Evolutionary conservation across 2,113 vertebrate species (phyloP).

Genomic region (Gopherus flavomarginatus): DNA sequence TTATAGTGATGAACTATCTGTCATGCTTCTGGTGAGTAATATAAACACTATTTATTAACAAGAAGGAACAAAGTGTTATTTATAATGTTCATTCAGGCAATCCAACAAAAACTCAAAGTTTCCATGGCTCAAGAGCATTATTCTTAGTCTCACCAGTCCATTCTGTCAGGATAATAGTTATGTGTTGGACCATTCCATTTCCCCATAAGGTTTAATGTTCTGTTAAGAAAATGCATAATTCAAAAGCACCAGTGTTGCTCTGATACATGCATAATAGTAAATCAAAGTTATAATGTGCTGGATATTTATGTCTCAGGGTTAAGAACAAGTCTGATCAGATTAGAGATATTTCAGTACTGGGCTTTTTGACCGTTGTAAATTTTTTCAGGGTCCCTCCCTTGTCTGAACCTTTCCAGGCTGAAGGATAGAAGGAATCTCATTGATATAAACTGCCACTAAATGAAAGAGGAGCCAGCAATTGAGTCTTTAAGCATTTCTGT

Average conservation of each 20-base stretch:
- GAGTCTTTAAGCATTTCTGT: conserved; percentile 30
- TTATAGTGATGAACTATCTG: conserved; percentile 60
- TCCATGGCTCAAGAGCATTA: conserved; percentile 59
- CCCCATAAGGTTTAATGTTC: conserved; percentile 66
- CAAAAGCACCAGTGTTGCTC: conserved; percentile 57
- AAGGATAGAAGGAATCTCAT: conserved; percentile 18
- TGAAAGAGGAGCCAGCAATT: background rate
- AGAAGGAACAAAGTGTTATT: conserved; percentile 74
- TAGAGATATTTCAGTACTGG: conserved; percentile 36
- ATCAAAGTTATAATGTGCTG: conserved; percentile 51
- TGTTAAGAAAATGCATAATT: conserved; percentile 73
- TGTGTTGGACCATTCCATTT: conserved; percentile 59
- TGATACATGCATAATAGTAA: conserved; percentile 57
- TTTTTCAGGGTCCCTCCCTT: conserved; percentile 43
- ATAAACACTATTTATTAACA: conserved; percentile 68
- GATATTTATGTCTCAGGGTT: conserved; percentile 59
- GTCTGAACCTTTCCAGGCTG: conserved; percentile 14
- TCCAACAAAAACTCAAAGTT: conserved; percentile 67
- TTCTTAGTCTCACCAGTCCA: conserved; percentile 46
- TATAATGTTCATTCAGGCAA: conserved; percentile 66
- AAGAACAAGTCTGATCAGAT: conserved; percentile 58
- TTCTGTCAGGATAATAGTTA: conserved; percentile 70
- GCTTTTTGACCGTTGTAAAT: conserved; percentile 45
- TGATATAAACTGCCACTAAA: background rate
- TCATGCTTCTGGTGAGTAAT: conserved; percentile 66